These are phyloP conservation scores for Perognathus longimembris DNA, from an alignment of 2,113 vertebrate genomes.

Conservation along the genomic window DNA sequence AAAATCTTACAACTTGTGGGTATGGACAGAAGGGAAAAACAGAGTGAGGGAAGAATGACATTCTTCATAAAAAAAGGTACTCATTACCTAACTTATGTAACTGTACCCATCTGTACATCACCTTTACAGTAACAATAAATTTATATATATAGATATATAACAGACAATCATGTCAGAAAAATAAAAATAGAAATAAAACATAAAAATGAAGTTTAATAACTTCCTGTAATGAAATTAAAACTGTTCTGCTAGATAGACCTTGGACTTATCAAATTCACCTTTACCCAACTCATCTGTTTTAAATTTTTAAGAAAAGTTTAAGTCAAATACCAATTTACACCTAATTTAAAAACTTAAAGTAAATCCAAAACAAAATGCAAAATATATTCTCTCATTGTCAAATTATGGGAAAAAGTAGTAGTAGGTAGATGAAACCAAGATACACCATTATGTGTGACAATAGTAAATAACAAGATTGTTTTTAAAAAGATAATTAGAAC, in stretches of 20 bases:
- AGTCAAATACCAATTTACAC: not conserved
- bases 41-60: not conserved
- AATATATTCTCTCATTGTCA: conserved; percentile 32
- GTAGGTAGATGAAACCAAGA: conserved; percentile 28
- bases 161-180: no score
- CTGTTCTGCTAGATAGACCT: not conserved
- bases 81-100: no score
- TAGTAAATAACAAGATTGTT: conserved; percentile 8
- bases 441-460: not conserved
- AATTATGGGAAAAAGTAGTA: conserved; percentile 8
- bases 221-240: conserved; percentile 50
- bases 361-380: conserved; percentile 50
- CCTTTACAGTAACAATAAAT: no score
- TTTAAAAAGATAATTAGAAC: not conserved
- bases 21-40: no score
- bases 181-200: no score
- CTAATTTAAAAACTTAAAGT: conserved; percentile 51
- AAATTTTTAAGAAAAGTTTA: conserved; percentile 24
- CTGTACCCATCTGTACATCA: no score
- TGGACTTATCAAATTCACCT: conserved; percentile 46
- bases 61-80: no score
- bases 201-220: no score
- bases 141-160: no score
- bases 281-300: not conserved
- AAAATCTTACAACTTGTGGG: conserved; percentile 9